Evolutionary conservation across 2,888 invertebrate genomes (phyloP).

Genomic region (Pyralis farinalis): DNA sequence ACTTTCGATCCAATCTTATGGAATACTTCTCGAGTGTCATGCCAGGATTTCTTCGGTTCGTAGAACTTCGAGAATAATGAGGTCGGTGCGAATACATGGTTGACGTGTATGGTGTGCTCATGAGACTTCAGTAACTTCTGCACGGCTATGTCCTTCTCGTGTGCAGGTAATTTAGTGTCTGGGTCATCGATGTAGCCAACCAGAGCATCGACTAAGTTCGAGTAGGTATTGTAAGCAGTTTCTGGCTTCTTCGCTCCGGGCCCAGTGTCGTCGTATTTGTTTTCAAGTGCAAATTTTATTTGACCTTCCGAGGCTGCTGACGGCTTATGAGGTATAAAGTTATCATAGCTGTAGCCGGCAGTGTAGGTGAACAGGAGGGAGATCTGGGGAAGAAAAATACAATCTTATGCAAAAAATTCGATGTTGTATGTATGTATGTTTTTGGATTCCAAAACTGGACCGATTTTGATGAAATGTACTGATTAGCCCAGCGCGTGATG

Average conservation of each 20-base stretch:
- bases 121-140: conserved; percentile 26
- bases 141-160: conserved; percentile 44
- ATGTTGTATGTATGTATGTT: no score
- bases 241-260: conserved; percentile 57
- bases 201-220: conserved; percentile 55
- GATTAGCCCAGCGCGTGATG: no score
- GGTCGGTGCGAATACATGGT: not conserved
- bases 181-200: conserved; percentile 57
- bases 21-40: no score
- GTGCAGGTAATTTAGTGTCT: conserved; percentile 60
- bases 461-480: no score
- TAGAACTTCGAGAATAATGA: not conserved
- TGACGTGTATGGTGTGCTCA: not conserved
- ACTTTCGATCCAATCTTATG: no score
- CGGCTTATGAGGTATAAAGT: not conserved
- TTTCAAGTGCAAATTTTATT: conserved; percentile 63
- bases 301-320: conserved; percentile 63
- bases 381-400: conserved; percentile 28
- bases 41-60: no score
- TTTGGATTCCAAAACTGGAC: no score
- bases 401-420: no score
- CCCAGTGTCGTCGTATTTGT: conserved; percentile 71
- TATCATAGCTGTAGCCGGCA: conserved; percentile 16
- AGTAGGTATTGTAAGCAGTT: conserved; percentile 58
- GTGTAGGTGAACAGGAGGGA: conserved; percentile 32